Base-by-base conservation (phyloP, 2,113 vertebrate genomes). In the Peromyscus leucopus region DNA sequence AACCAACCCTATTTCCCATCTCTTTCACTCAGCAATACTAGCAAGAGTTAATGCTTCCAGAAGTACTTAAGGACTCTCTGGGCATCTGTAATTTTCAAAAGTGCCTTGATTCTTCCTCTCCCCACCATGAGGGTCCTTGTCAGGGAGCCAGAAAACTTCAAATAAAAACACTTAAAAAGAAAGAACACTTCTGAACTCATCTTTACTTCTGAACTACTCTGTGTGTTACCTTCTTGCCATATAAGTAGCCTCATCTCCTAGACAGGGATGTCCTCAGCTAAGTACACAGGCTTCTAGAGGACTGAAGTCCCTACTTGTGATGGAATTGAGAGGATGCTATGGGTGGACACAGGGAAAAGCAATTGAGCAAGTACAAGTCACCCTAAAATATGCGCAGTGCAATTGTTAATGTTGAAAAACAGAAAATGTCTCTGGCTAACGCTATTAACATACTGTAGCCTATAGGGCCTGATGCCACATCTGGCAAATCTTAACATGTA, bases 1-100 rank as follows among this genome's bases (percentile, higher is more conserved):
- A 46, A 33, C 85, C n/a, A 46, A 33, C 75, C 87, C 61, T 65
- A 7, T 16, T 80, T 59, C 65, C 22, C n/a, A 36, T 4, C 22
- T 65, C 15, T 7, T 6, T 55, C 31, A 46, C 2, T 74, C 75
- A 89, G 36, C 2, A 42, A 48, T 9, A 63, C 8, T n/a, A 72
- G 75, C 12, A 9, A 57, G 65, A 69, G 93, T 67, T 80, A 63
- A 67, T 10, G 57, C 71, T 95, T 19, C 59, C 42, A 46, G 31
- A 79, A 75, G 79, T 7, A 46, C 80, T 55, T 4, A 28, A 46
- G 10, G 7, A n/a, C 51, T 84, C 67, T 95, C 19, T 33, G n/a
- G 74, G 65, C 10, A 33, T 84, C 72, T 91, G 65, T 42, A 21
- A 67, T 93, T 94, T 93, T 90, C 3, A 9, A 75, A 96, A 95